Percentiles rank a stretch among this genome's conserved stretches.
These are phyloP conservation scores for Eupleurogrammus muticus DNA, from an alignment of 2,797 vertebrate species.

Conservation along the genomic window DNA sequence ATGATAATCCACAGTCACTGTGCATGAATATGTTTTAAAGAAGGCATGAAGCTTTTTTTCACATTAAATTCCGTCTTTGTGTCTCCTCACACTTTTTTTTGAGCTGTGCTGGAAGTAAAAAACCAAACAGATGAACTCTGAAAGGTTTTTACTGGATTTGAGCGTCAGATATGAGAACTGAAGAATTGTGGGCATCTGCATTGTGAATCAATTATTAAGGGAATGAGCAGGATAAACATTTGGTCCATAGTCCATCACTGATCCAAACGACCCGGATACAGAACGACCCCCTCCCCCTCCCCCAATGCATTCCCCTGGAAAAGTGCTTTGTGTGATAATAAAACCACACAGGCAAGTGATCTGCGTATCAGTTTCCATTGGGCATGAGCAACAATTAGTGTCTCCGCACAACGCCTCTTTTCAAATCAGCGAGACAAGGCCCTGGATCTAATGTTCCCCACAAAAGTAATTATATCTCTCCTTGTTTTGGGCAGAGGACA, in stretches of 20 bases:
- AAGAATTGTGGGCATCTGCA: no score
- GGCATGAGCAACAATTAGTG: conserved; percentile 58
- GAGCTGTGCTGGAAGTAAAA: no score
- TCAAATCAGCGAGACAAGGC: conserved; percentile 56
- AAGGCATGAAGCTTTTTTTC: no score
- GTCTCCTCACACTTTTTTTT: no score
- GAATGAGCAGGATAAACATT: no score
- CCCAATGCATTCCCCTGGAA: no score
- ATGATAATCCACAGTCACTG: no score
- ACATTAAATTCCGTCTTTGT: no score
- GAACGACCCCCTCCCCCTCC: no score
- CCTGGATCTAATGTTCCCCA: conserved; percentile 47
- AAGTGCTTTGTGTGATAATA: conserved; percentile 13
- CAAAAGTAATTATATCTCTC: conserved; percentile 60
- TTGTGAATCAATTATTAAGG: neutral
- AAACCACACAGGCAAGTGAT: conserved; percentile 42
- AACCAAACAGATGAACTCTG: no score
- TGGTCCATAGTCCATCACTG: neutral
- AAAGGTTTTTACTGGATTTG: neutral
- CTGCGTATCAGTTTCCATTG: conserved; percentile 50
- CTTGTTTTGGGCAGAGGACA: conserved; percentile 51
- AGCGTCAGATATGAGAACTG: neutral
- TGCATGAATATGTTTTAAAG: no score
- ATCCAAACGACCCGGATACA: neutral
- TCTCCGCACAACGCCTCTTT: conserved; percentile 48